phyloP scores from a whole-genome alignment of 2,113 vertebrate genomes.

The Macaca mulatta region DNA sequence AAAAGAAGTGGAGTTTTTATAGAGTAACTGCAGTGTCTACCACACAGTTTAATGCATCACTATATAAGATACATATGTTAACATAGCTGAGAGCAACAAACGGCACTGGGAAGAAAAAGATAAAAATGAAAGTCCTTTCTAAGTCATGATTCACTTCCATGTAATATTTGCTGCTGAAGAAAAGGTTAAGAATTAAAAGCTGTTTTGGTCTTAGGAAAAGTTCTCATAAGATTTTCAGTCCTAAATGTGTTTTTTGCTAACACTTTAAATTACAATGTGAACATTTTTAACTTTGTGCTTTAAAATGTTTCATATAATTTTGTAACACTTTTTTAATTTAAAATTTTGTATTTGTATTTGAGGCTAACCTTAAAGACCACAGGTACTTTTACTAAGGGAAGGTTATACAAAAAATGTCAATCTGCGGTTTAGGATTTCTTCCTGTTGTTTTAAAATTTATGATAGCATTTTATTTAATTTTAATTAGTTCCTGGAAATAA shows the following conservation, averaged over 20 bases:
- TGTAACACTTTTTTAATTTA: background rate
- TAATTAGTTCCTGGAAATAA: background rate
- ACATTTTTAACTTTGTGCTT: background rate
- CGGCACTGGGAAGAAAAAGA: conserved; percentile 17
- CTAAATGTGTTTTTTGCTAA: background rate
- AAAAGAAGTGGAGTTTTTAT: background rate
- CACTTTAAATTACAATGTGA: background rate
- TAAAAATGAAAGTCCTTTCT: conserved; percentile 37
- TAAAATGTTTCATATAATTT: background rate
- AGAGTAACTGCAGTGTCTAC: background rate
- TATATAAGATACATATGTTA: background rate
- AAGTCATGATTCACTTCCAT: background rate
- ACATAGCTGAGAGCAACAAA: background rate
- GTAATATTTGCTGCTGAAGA: background rate
- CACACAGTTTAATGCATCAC: background rate
- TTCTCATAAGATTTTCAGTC: background rate
- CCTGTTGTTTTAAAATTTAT: background rate
- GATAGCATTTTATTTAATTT: conserved; percentile 5
- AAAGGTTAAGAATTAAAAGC: background rate
- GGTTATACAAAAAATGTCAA: background rate
- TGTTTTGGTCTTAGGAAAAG: background rate
- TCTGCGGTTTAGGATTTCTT: background rate
- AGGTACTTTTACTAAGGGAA: background rate
- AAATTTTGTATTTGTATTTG: background rate
- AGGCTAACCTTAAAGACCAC: background rate